Evolutionary conservation across 2,797 vertebrate genomes (phyloP).

Genomic region (Lithobates sylvaticus): DNA sequence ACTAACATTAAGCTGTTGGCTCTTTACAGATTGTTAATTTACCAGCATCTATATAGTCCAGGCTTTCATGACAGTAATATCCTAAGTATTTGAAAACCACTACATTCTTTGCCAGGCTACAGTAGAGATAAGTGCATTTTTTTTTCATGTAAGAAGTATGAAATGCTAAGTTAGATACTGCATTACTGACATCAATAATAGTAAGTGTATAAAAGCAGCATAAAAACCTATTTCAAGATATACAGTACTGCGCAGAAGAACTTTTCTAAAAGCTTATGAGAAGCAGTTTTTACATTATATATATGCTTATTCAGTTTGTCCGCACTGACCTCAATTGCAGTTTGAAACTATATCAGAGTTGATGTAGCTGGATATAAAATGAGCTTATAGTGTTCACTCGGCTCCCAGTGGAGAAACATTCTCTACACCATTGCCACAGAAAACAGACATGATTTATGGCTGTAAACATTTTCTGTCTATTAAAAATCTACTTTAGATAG

Average conservation of each 20-base stretch:
- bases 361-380: conserved; percentile 56
- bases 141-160: background rate
- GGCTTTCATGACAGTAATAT: background rate
- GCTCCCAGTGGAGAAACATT: conserved; percentile 52
- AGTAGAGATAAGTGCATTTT: background rate
- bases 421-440: conserved; percentile 44
- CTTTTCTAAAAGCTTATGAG: conserved; percentile 35
- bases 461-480: conserved; percentile 58
- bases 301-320: conserved; percentile 42
- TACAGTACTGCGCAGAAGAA: background rate
- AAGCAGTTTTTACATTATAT: conserved; percentile 44
- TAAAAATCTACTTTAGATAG: conserved; percentile 54
- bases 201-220: background rate
- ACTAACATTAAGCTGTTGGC: too few relatives aligned
- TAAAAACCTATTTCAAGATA: background rate
- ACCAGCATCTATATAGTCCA: too few relatives aligned
- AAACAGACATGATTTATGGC: conserved; percentile 56
- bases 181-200: background rate
- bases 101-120: background rate
- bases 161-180: background rate
- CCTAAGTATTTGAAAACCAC: background rate
- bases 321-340: conserved; percentile 54
- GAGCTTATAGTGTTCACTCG: conserved; percentile 49
- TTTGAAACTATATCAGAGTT: conserved; percentile 51
- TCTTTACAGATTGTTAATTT: too few relatives aligned